phyloP scores from a whole-genome alignment of 2,888 invertebrate species.

The Troides oblongomaculatus region DNA sequence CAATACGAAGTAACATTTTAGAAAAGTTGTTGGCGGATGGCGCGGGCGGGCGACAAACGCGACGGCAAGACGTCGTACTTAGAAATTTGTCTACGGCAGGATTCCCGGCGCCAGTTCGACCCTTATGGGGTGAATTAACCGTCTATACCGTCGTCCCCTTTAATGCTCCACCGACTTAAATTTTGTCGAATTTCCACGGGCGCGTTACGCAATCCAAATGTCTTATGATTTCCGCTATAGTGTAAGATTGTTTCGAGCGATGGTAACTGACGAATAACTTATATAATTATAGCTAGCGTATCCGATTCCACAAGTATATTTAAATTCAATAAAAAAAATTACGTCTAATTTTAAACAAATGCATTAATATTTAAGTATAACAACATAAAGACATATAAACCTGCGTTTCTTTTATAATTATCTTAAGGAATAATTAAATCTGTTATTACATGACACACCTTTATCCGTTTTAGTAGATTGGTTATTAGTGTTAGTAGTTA shows the following conservation, averaged over 20 bases:
- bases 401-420: too few relatives aligned
- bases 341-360: background rate
- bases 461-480: too few relatives aligned
- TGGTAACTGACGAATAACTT: constrained; percentile 27
- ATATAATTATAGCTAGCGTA: background rate
- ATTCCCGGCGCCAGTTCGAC: constrained; percentile 74
- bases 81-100: constrained; percentile 77
- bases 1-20: constrained; percentile 30
- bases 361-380: too few relatives aligned
- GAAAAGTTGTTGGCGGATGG: constrained; percentile 38
- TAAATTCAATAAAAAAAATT: background rate
- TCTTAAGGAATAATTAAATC: too few relatives aligned
- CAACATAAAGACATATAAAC: too few relatives aligned
- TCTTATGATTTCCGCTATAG: constrained; percentile 70
- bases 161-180: constrained; percentile 77
- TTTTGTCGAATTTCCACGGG: constrained; percentile 76
- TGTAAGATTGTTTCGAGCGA: constrained; percentile 43
- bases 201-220: constrained; percentile 70
- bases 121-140: constrained; percentile 79
- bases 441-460: too few relatives aligned
- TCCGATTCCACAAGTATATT: background rate
- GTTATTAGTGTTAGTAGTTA: background rate
- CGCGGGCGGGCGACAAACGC: constrained; percentile 43
- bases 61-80: constrained; percentile 61
- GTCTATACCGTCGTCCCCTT: constrained; percentile 73